Base-by-base conservation (phyloP, 1,140 invertebrate species). In the Cotesia glomerata region DNA sequence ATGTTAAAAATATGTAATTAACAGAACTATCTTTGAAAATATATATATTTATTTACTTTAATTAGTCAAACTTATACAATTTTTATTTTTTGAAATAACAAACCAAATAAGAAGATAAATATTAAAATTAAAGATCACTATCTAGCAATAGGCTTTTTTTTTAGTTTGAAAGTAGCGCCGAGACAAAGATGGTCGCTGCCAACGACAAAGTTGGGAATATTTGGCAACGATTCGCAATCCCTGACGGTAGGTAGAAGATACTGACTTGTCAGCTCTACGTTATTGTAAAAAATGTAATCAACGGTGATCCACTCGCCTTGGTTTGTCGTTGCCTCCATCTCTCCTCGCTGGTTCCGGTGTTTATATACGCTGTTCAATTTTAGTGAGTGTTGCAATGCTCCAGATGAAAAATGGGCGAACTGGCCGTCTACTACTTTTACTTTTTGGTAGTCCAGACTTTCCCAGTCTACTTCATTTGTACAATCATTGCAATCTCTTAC, bases 131-230 rank as follows among this genome's bases (percentile, higher is more conserved):
- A 14, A 18, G 2, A 56, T 62, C 14, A 51, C 69, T 62, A 64
- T 69, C 69, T 69, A 9, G 66, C 36, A 32, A 34, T 49, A 0
- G 11, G 14, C 32, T 58, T 81, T 77, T 79, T 84, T 70, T 78
- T 80, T 32, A 71, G 71, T 79, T 86, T 82, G 84, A 93, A 92
- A 72, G 87, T 89, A 1, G 91, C 92, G 8, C 91, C 90, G 4
- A 95, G 80, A 34, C 91, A 90, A 11, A 94, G 89, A 82, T 96
- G 94, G 86, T 96, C 94, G 3, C 94, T 95, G 1, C 93, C 93
- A 54, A 91, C 87, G 4, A 87, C 84, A 49, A 87, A 84, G 83
- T 95, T 95, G n/a, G 95, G 95, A 78, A 96, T 90, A 1, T 75
- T 76, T 4, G 89, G 90, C 39, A 88, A 79, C 13, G 81, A 75